Evolutionary conservation across 2,797 vertebrate species (phyloP).

Genomic region (Aulostomus chinensis): DNA sequence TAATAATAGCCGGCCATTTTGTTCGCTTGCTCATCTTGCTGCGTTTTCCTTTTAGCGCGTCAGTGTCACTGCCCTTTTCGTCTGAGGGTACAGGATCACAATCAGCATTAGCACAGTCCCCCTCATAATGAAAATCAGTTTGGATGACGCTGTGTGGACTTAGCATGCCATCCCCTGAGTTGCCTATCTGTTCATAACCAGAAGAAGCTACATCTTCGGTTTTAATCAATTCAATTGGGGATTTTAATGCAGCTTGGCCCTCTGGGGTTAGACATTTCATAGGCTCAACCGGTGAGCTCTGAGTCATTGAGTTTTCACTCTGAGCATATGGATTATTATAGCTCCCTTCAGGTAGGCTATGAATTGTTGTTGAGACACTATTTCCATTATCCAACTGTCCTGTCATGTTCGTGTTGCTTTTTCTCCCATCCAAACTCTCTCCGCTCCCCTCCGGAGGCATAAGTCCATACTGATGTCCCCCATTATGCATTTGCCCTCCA

Average conservation of each 20-base stretch:
- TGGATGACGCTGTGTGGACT: constrained; percentile 60
- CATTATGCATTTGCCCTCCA: constrained; percentile 78
- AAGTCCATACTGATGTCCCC: constrained; percentile 76
- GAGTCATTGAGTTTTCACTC: constrained; percentile 58
- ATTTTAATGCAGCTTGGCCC: constrained; percentile 48
- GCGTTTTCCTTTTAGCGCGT: constrained; percentile 74
- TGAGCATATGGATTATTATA: constrained; percentile 67
- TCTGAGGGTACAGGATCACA: constrained; percentile 59
- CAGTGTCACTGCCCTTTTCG: constrained; percentile 63
- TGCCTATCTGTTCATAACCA: constrained; percentile 72
- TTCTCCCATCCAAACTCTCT: constrained; percentile 57
- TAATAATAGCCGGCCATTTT: constrained; percentile 98
- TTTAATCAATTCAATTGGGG: constrained; percentile 52
- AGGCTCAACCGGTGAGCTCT: constrained; percentile 58
- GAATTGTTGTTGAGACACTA: constrained; percentile 70
- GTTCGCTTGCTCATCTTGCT: constrained; percentile 91
- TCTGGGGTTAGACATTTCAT: constrained; percentile 66
- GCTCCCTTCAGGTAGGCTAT: constrained; percentile 70
- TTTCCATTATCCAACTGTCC: constrained; percentile 61
- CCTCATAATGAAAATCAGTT: constrained; percentile 69
- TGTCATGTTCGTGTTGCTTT: constrained; percentile 55
- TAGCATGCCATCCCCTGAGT: constrained; percentile 63
- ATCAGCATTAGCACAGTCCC: constrained; percentile 62
- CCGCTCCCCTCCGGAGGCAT: constrained; percentile 64
- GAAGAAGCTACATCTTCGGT: constrained; percentile 62